These are phyloP conservation scores for Capreolus pygargus DNA, from an alignment of 2,113 vertebrate genomes.

Conservation along the genomic window DNA sequence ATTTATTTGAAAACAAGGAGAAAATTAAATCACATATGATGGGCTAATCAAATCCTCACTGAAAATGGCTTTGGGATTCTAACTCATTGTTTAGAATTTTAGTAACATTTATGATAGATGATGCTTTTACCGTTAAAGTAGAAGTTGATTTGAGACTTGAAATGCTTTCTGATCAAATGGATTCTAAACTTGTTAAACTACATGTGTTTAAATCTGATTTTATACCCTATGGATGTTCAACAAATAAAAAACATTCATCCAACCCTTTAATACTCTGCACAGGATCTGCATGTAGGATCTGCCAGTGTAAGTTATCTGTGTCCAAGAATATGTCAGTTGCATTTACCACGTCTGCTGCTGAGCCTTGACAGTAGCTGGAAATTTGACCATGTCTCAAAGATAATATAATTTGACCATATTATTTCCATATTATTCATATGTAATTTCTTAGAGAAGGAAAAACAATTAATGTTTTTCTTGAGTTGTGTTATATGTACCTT, in stretches of 20 bases:
- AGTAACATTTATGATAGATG: background rate
- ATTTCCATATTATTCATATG: conserved; percentile 59
- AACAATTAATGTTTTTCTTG: conserved; percentile 15
- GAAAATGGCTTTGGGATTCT: background rate
- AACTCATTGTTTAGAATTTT: conserved; percentile 35
- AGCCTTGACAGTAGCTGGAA: conserved; percentile 62
- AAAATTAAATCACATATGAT: background rate
- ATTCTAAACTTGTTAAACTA: conserved; percentile 33
- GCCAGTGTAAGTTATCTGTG: background rate
- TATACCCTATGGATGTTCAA: background rate
- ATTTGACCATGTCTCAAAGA: conserved; percentile 61
- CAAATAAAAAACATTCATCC: conserved; percentile 6
- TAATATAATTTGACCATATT: conserved; percentile 43
- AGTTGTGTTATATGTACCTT: background rate
- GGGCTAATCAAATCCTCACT: conserved; percentile 2
- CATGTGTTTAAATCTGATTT: conserved; percentile 23
- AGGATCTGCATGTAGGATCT: background rate
- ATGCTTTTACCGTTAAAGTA: background rate
- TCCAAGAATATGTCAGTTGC: conserved; percentile 44
- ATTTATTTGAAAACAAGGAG: conserved; percentile 36
- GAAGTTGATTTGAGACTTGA: background rate
- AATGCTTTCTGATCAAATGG: conserved; percentile 13
- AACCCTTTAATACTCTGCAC: background rate
- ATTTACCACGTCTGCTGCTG: conserved; percentile 45
- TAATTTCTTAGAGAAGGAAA: conserved; percentile 43